phyloP scores from a whole-genome alignment of 1,140 invertebrate genomes.

The Leptinotarsa lineolata region DNA sequence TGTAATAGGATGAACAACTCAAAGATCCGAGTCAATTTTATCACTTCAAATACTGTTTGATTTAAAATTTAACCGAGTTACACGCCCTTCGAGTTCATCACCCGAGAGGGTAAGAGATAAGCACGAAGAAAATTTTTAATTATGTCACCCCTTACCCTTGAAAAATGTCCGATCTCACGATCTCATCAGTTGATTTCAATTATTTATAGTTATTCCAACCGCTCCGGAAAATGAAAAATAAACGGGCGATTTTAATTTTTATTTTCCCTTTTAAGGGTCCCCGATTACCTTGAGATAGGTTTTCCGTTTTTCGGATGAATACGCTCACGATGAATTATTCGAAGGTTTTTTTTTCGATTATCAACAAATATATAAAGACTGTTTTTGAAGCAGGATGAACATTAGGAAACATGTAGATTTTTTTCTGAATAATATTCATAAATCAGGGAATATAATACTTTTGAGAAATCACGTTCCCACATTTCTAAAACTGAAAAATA shows the following conservation, averaged over 20 bases:
- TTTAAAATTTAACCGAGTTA: constrained; percentile 10
- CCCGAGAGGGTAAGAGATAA: constrained; percentile 19
- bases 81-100: neutral
- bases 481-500: too few relatives aligned
- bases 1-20: too few relatives aligned
- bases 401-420: too few relatives aligned
- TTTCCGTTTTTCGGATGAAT: neutral
- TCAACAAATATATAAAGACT: neutral
- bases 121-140: constrained; percentile 29
- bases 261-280: constrained; percentile 6
- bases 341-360: neutral
- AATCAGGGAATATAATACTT: too few relatives aligned
- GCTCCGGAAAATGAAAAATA: constrained; percentile 27
- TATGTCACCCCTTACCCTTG: constrained; percentile 18
- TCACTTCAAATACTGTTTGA: neutral
- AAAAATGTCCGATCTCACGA: constrained; percentile 26
- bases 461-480: too few relatives aligned
- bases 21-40: neutral
- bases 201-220: constrained; percentile 28
- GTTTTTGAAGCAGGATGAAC: too few relatives aligned
- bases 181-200: constrained; percentile 30
- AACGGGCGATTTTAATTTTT: constrained; percentile 30
- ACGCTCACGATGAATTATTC: neutral
- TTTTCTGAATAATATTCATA: too few relatives aligned
- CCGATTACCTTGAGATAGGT: constrained; percentile 4